Evolutionary conservation across 37 sponge, comb jelly and placozoan species (phyloP).

Genomic region (Corticium candelabrum): DNA sequence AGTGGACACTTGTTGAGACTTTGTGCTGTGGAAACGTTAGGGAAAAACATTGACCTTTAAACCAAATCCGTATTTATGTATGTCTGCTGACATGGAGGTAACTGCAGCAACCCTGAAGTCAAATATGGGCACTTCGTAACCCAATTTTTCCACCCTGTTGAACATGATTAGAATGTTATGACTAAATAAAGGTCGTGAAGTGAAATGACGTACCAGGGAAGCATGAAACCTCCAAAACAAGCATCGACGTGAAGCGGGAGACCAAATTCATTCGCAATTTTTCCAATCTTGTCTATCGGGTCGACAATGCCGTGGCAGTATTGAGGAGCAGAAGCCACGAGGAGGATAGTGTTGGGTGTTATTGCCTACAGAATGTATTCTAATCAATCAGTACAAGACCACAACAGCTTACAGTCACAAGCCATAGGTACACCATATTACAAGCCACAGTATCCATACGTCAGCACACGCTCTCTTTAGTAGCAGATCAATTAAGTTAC

Average conservation of each 20-base stretch:
- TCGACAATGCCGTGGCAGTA: conserved; percentile 78
- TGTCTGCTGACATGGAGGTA: conserved; percentile 84
- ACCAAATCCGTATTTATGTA: conserved; percentile 84
- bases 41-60: conserved; percentile 45
- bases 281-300: conserved; percentile 43
- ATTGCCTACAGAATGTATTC: neutral
- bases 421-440: no score
- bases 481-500: no score
- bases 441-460: no score
- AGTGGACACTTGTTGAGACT: no score
- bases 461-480: no score
- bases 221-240: conserved; percentile 84
- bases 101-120: conserved; percentile 75
- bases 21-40: no score
- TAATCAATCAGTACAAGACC: no score
- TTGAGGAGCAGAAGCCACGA: conserved; percentile 77
- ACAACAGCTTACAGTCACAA: no score
- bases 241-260: conserved; percentile 84
- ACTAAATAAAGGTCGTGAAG: neutral
- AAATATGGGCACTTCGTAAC: conserved; percentile 52
- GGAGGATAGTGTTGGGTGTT: conserved; percentile 46
- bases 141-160: conserved; percentile 71
- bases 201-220: conserved; percentile 56
- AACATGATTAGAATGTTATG: neutral
- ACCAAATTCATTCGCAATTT: conserved; percentile 34